Evolutionary conservation across 2,888 invertebrate species (phyloP).

Genomic region (Bedellia somnulentella): DNA sequence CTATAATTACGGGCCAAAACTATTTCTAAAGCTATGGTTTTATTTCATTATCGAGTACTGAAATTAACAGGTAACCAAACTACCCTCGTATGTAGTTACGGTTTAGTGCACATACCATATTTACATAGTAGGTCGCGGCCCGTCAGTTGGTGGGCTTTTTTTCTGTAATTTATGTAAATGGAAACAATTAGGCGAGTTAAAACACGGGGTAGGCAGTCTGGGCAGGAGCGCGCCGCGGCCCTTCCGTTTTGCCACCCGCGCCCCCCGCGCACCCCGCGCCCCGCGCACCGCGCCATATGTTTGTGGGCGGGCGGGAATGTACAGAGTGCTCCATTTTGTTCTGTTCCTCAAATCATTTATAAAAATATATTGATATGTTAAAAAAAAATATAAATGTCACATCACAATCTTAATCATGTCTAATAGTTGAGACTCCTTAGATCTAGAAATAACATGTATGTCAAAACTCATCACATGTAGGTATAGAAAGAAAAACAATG

Average conservation of each 20-base stretch:
- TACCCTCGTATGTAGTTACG: neutral
- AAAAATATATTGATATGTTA: too few relatives aligned
- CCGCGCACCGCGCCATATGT: slow-evolving; percentile 34
- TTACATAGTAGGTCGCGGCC: slow-evolving; percentile 31
- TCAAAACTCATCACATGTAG: too few relatives aligned
- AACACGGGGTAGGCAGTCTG: slow-evolving; percentile 57
- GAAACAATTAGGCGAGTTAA: slow-evolving; percentile 60
- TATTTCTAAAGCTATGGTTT: too few relatives aligned
- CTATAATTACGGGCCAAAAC: too few relatives aligned
- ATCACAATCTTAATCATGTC: too few relatives aligned
- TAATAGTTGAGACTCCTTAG: too few relatives aligned
- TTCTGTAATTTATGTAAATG: slow-evolving; percentile 58
- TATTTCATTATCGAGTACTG: too few relatives aligned
- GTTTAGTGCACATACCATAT: slow-evolving; percentile 14
- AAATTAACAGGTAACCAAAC: neutral
- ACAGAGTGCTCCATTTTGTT: slow-evolving; percentile 3
- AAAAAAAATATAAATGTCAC: too few relatives aligned
- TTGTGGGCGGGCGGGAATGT: slow-evolving; percentile 35
- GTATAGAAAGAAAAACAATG: too few relatives aligned
- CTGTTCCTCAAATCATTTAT: too few relatives aligned
- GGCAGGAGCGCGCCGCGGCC: slow-evolving; percentile 48
- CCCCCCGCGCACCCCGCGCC: slow-evolving; percentile 15
- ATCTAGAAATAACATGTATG: too few relatives aligned
- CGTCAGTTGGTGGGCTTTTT: slow-evolving; percentile 50
- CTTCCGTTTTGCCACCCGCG: slow-evolving; percentile 22